Base-by-base conservation (phyloP, 2,113 vertebrate species). In the Malurus elegans region DNA sequence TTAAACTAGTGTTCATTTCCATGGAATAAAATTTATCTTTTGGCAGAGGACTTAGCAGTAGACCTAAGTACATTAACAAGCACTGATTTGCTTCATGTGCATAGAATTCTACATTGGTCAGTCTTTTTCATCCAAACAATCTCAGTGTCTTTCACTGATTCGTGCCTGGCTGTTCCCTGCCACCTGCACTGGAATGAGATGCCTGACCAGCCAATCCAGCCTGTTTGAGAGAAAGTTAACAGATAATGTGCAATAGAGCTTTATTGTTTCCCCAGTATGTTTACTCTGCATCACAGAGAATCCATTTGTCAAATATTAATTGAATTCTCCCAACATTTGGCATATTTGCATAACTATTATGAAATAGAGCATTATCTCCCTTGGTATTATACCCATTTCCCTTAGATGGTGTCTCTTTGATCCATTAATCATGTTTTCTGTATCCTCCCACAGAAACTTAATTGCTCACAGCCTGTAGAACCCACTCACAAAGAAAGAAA, bases 341-440 rank as follows among this genome's bases (percentile, higher is more conserved):
- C 70, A 81, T 95, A 97, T 96, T 97, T 96, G 96, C 96, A 97
- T 97, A 97, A 95, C 86, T 95, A 87, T 93, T 95, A 93, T 93
- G 83, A 96, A 89, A 95, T 10, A 75, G 76, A 95, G 76, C 65
- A 91, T 95, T 95, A 95, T 96, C 76, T 95, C 73, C 76, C 89
- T 51, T 84, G 69, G 83, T 93, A 91, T 95, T 91, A 91, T 85
- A 95, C 45, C 80, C 86, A 79, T 81, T 91, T 96, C 40, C 92
- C 84, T 93, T 95, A 86, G 94, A 94, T 92, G 86, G 53, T 89
- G 76, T 95, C 60, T 95, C 73, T 97, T 84, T 96, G 91, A 95
- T 95, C 92, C 91, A 93, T 96, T 93, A 96, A 97, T 95, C 95
- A 85, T 79, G 86, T 91, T 95, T 97, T 73, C 89, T 84, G 86